These are phyloP conservation scores for Campylomormyrus tamandua DNA, from an alignment of 2,113 vertebrate species.

Conservation along the genomic window DNA sequence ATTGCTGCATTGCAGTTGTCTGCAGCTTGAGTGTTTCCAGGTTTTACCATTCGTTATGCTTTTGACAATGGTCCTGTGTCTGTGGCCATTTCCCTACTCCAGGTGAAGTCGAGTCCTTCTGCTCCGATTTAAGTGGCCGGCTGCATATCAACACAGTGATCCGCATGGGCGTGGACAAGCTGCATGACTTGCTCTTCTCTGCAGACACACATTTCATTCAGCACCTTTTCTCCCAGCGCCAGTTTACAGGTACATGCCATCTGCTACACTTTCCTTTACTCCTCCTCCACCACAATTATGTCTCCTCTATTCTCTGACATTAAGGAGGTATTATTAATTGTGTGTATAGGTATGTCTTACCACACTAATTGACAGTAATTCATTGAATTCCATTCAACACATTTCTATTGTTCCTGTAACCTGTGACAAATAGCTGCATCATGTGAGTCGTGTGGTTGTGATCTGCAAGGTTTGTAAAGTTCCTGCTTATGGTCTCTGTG, in stretches of 20 bases:
- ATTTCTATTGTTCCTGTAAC: not conserved
- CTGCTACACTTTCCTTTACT: not conserved
- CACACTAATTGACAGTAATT: not conserved
- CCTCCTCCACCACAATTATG: not conserved
- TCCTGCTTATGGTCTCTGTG: not conserved
- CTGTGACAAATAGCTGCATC: not conserved
- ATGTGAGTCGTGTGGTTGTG: not conserved
- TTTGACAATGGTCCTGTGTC: not conserved
- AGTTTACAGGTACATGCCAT: conserved; percentile 69
- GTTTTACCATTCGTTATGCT: not conserved
- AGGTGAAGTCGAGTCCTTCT: conserved; percentile 75
- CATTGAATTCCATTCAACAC: not conserved
- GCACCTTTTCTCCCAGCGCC: conserved; percentile 72
- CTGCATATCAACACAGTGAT: conserved; percentile 71
- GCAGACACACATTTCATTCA: conserved; percentile 74
- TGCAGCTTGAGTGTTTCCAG: not conserved
- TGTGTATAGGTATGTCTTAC: not conserved
- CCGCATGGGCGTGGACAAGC: conserved; percentile 70
- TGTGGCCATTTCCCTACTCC: not conserved
- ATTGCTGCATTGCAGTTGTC: not conserved
- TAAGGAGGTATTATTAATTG: not conserved
- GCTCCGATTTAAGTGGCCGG: conserved; percentile 65
- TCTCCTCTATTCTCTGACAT: not conserved
- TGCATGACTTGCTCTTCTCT: conserved; percentile 80
- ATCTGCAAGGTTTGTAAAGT: not conserved